Evolutionary conservation across 2,888 invertebrate genomes (phyloP).

Genomic region (Autographa gamma): DNA sequence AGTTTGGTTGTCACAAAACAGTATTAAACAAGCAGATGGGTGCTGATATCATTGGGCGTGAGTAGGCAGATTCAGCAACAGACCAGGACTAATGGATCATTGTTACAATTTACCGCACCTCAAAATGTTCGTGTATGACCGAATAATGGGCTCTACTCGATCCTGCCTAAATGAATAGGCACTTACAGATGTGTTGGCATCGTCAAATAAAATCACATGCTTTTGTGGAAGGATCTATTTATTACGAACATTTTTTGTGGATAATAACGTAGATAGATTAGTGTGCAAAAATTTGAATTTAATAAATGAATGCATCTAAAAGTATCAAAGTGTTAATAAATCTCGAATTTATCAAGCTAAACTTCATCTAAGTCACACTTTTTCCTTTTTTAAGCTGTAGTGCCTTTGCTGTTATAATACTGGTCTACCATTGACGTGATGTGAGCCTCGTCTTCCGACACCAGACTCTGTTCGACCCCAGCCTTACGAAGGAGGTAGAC

Average conservation of each 20-base stretch:
- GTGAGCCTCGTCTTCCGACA: slow-evolving; percentile 5
- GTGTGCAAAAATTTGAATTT: neutral
- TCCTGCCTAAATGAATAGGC: neutral
- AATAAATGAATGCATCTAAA: neutral
- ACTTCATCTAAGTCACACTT: neutral
- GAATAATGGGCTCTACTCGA: slow-evolving; percentile 21
- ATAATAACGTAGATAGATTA: neutral
- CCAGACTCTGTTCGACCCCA: neutral
- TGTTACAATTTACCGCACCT: slow-evolving; percentile 50
- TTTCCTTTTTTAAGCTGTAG: neutral
- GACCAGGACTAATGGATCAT: slow-evolving; percentile 51
- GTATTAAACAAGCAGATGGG: slow-evolving; percentile 21
- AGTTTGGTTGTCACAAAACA: neutral
- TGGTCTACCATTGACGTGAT: neutral
- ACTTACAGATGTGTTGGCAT: neutral
- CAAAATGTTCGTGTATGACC: slow-evolving; percentile 13
- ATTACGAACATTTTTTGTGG: neutral
- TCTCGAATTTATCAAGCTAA: neutral
- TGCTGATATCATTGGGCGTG: slow-evolving; percentile 36
- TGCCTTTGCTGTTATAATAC: neutral
- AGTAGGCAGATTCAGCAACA: slow-evolving; percentile 26
- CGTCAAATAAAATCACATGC: neutral
- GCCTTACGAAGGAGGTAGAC: slow-evolving; percentile 13
- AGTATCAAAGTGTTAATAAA: neutral
- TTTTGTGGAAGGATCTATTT: neutral